phyloP scores from a whole-genome alignment of 1,140 invertebrate species.

The Lucilia sericata region DNA sequence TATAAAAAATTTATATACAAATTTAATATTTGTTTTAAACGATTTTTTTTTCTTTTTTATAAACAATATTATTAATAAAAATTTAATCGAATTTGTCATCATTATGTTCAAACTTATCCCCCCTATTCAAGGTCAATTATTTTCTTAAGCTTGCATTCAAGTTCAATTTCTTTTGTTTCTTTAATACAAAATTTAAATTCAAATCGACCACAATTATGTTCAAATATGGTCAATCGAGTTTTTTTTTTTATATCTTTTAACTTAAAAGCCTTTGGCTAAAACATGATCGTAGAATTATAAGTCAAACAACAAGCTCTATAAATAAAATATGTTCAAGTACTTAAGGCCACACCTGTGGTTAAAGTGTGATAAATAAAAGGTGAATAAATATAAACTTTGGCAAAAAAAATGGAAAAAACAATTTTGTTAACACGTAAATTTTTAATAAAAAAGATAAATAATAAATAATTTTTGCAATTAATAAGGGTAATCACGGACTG shows the following conservation, averaged over 20 bases:
- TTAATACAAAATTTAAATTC: not conserved
- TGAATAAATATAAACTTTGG: too few species aligned
- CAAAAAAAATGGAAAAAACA: too few species aligned
- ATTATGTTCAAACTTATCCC: not conserved
- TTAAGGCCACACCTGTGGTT: constrained; percentile 12
- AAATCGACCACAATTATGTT: not conserved
- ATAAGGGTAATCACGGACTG: too few species aligned
- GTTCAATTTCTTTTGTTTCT: constrained; percentile 26
- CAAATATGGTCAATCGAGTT: not conserved
- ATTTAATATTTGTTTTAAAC: too few species aligned
- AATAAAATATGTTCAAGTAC: not conserved
- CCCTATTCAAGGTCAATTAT: not conserved
- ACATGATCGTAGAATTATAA: not conserved
- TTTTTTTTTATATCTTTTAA: not conserved
- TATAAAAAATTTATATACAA: too few species aligned
- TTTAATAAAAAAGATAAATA: not conserved
- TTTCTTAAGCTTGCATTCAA: not conserved
- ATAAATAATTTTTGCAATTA: not conserved
- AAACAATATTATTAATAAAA: too few species aligned
- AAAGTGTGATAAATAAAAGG: not conserved
- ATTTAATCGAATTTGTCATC: too few species aligned
- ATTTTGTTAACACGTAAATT: not conserved
- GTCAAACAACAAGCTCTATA: not conserved
- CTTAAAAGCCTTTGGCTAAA: constrained; percentile 2
- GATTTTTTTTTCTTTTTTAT: too few species aligned